Base-by-base conservation (phyloP, 1,140 invertebrate genomes). In the Leptinotarsa lineolata region DNA sequence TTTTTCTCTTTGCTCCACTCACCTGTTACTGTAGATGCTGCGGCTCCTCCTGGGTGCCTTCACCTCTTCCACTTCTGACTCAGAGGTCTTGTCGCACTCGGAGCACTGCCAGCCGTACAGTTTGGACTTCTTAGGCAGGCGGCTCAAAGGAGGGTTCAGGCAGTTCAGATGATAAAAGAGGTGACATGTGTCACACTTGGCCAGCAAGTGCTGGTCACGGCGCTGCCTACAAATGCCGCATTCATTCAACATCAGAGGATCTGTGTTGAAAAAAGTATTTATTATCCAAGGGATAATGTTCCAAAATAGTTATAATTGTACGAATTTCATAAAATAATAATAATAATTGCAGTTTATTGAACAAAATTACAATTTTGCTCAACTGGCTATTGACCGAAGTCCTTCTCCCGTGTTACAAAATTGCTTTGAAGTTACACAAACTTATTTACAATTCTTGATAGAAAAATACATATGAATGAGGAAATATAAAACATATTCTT, bases 51-150 rank as follows among this genome's bases (percentile, higher is more conserved):
- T 88, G 0, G 93, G 93, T 1, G 92, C 92, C 74, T 93, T 92
- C 48, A 92, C 90, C 76, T 94, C 91, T 22, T 93, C 88, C 1
- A 90, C 87, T 77, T 94, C 92, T 0, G 92, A 94, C 65, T 92
- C 92, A 3, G 92, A 93, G 2, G 92, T 92, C 79, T 94, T 95
- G 82, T 95, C 93, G 80, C 94, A 96, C 83, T 95, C 94, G 1
- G 94, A 95, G 83, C 94, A 96, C 87, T 95, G 94, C 97, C 96
- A 98, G 79, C 95, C 96, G 89, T 94, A 89, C 4, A 94, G 89
- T 86, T 97, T 97, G 22, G 95, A 96, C 87, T 97, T 97, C 84
- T 96, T 96, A 1, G 97, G 97, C 86, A 98, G 93, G 66, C 96
- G 89, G 15, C 93, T 93, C 6, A 99, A 85, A 16, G 95, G 95